Evolutionary conservation across 64 coral and sea anemone genomes (phyloP), one percentile per base, ranked within the genome.

Genomic region (Montipora cactus): DNA sequence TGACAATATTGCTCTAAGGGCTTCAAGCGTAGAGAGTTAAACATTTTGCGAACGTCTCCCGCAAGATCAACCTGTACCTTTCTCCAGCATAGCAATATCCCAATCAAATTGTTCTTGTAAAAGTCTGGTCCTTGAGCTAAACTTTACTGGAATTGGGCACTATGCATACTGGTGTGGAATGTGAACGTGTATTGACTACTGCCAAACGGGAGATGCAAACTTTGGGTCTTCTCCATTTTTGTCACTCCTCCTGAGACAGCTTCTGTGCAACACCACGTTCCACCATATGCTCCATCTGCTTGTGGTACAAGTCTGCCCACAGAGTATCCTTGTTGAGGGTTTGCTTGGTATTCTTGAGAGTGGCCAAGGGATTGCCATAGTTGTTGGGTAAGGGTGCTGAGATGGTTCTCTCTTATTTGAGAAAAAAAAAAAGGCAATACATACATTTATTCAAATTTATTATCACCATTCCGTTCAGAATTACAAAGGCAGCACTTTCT

Each of bases 71-170:
- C 75, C 44, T 95, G 89, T 14, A 84, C 89, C 50, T 95, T 89
- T 49, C 94, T 91, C 89, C 94, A 95, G 49, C 75, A 89, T 8
- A 95, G 22, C 22, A 91, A 50, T 46, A 95, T 46, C 44, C 94
- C 83, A 20, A 95, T 47, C 0, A 88, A 84, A 73, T 89, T 88
- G 83, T 95, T 88, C 94, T 88, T 81, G 52, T 92, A 92, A 19
- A 66, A 71, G 62, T 92, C 83, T 16, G 89, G 94, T 88, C 89
- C 94, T 11, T 92, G 89, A 16, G 94, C 94, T 61, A 95, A 76
- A 88, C 89, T 76, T 95, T 83, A 88, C 89, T 89, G 44, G 88
- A 91, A 59, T 95, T 95, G 28, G 90, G 79, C 48, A 95, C 93
- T 18, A 91, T 95, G 4, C 88, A 69, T 0, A 95, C 92, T 47